Evolutionary conservation across 1,140 invertebrate genomes (phyloP).

Genomic region (Rhopalosiphum maidis): DNA sequence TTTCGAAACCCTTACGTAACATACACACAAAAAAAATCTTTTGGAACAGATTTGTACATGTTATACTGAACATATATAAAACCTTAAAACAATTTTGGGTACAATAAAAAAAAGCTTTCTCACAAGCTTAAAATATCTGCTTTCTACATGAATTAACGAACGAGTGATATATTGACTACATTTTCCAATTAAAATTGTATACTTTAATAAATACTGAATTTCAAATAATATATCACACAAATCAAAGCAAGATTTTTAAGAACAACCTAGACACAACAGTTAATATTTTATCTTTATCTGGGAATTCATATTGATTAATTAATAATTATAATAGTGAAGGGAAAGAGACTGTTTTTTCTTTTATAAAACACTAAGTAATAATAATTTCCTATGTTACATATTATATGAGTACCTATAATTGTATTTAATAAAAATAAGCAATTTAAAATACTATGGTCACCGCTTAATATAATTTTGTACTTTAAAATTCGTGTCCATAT

Average conservation of each 20-base stretch:
- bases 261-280: background rate
- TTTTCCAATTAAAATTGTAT: background rate
- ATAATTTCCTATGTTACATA: no score
- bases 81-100: slow-evolving; percentile 22
- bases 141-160: background rate
- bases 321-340: no score
- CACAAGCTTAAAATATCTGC: background rate
- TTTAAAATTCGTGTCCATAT: no score
- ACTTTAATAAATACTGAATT: background rate
- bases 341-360: background rate
- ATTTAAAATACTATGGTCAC: no score
- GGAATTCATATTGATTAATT: background rate
- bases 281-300: background rate
- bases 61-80: background rate
- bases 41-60: slow-evolving; percentile 8
- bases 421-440: background rate
- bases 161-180: background rate
- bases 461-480: no score
- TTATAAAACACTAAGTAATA: background rate
- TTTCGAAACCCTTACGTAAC: slow-evolving; percentile 27
- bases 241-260: background rate
- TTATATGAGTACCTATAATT: background rate
- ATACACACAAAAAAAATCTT: background rate
- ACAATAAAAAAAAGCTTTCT: background rate
- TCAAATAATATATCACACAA: background rate